Evolutionary conservation across 2,888 invertebrate species (phyloP), one percentile per base, ranked within the genome.

Genomic region (Meteorus colon): DNA sequence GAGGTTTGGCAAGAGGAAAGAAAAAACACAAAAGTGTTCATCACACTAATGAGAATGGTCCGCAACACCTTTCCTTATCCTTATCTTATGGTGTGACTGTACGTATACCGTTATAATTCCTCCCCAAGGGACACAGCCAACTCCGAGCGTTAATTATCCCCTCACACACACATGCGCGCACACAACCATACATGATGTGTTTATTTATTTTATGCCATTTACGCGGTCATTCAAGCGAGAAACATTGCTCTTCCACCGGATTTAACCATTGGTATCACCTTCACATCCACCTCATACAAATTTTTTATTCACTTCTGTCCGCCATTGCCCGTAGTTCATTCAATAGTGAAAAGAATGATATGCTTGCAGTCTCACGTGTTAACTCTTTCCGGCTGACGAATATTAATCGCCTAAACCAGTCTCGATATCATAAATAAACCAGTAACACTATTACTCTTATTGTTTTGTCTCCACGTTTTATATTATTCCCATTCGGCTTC

Each of bases 21-120:
- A 70, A 73, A 73, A 70, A 60, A 67, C 63, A 70, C 76, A 74
- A 74, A 78, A 78, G 74, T 75, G 78, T 78, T 79, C 77, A 16
- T 72, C 77, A 78, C 78, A 67, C 80, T 81, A 81, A 81, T 81
- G 81, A 81, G 81, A 71, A 75, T 55, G 69, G 63, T 34, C 65
- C 74, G 73, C 77, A 77, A 78, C 79, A 80, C 78, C 81, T 34
- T 65, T 82, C 68, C 79, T 81, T 82, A 79, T 82, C 81, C 77
- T 79, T 80, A 81, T 80, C 78, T 67, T 67, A 73, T 45, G 71
- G 76, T 82, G 55, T 55, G 55, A 55, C 55, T 55, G 19, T 55
- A 55, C 19, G 24, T 48, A n/a, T 84, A 84, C 86, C 86, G 86
- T 86, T 86, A 86, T 87, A 86, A 86, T 84, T 86, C 84, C 84